phyloP scores from a whole-genome alignment of 2,888 invertebrate species.

The Pseudococcus jackbeardsleyi region DNA sequence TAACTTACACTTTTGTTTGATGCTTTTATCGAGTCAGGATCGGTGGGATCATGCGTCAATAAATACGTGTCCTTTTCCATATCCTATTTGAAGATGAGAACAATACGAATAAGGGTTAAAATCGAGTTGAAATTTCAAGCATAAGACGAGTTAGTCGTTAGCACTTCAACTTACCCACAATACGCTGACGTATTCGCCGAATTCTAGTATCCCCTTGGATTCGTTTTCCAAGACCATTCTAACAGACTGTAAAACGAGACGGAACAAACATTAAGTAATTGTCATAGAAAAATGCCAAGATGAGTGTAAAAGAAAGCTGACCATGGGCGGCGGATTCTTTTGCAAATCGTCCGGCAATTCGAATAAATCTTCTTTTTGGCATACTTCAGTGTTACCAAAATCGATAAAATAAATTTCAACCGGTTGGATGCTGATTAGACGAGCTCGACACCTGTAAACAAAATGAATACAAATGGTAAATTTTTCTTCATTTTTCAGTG shows the following conservation, averaged over 20 bases:
- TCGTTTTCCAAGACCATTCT: not conserved
- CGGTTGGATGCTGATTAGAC: not conserved
- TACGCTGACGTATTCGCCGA: not conserved
- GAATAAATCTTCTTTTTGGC: not conserved
- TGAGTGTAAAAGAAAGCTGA: not conserved
- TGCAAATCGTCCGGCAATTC: not conserved
- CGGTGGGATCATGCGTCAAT: not conserved
- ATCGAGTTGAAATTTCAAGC: not conserved
- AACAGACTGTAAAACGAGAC: not conserved
- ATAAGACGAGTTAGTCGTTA: no score
- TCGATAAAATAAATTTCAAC: not conserved
- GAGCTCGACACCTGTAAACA: conserved; percentile 5
- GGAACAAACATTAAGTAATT: not conserved
- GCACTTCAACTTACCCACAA: not conserved
- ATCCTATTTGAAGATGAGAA: not conserved
- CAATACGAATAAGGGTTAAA: not conserved
- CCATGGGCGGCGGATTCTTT: not conserved
- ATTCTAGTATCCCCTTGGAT: not conserved
- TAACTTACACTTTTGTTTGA: not conserved
- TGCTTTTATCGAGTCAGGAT: not conserved
- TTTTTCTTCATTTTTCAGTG: not conserved
- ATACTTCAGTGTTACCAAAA: not conserved
- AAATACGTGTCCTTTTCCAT: not conserved
- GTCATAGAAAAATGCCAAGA: not conserved
- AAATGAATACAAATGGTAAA: not conserved